These are phyloP conservation scores for Styela plicata DNA, from an alignment of 23 tunicate genomes.

Conservation along the genomic window DNA sequence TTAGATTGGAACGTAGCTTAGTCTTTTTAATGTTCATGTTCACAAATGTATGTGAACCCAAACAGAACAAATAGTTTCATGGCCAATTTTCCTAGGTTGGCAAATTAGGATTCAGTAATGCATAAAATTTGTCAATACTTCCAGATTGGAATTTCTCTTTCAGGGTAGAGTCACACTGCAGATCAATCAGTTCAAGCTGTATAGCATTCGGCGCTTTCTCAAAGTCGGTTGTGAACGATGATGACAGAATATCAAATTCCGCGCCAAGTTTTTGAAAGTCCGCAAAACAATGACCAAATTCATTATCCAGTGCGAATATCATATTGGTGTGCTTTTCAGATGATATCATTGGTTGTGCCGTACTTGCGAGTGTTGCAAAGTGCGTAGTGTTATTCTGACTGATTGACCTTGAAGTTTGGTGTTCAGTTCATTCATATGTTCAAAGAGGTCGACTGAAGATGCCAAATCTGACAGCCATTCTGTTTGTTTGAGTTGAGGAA, in stretches of 20 bases:
- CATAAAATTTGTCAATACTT: constrained; percentile 46
- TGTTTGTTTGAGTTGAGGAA: constrained; percentile 41
- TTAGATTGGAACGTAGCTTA: no score
- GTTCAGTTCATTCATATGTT: constrained; percentile 70
- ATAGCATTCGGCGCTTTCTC: constrained; percentile 66
- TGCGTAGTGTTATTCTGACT: constrained; percentile 58
- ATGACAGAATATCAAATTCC: constrained; percentile 66
- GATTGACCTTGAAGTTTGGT: constrained; percentile 67
- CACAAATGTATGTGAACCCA: no score
- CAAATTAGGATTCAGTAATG: no score
- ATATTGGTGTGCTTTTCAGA: constrained; percentile 72
- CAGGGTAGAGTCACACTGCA: no score
- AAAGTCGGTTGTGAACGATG: constrained; percentile 67
- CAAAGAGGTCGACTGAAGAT: constrained; percentile 52
- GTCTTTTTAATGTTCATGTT: no score
- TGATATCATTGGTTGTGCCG: constrained; percentile 54
- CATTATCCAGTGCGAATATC: no score
- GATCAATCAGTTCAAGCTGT: no score
- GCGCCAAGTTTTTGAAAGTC: constrained; percentile 49
- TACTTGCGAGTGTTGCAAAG: constrained; percentile 72
- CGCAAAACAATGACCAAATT: constrained; percentile 75
- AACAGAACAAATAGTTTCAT: no score
- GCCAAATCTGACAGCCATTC: constrained; percentile 76
- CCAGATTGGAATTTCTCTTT: no score
- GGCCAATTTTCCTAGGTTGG: no score